Evolutionary conservation across 1,140 invertebrate species (phyloP).

Genomic region (Drosophila teissieri): DNA sequence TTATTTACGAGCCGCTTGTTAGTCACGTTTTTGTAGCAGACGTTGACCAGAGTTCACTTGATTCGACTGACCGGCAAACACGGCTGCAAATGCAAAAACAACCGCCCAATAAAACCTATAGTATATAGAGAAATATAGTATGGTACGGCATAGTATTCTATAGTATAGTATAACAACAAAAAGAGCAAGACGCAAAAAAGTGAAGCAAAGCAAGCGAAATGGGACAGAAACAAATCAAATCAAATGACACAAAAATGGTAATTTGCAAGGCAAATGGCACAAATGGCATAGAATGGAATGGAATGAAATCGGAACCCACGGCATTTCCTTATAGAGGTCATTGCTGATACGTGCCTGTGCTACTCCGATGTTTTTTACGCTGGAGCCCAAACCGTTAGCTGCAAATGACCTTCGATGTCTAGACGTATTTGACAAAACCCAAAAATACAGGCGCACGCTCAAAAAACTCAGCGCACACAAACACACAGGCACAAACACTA

Average conservation of each 20-base stretch:
- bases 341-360: conserved; percentile 7
- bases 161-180: conserved; percentile 4
- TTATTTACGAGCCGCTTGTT: conserved; percentile 56
- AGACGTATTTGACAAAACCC: conserved; percentile 78
- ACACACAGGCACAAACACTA: conserved; percentile 1
- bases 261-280: conserved; percentile 64
- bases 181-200: not conserved
- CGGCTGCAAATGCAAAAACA: conserved; percentile 5
- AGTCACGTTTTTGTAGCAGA: conserved; percentile 62
- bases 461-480: conserved; percentile 30
- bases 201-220: conserved; percentile 11
- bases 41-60: conserved; percentile 33
- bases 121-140: conserved; percentile 4
- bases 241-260: conserved; percentile 48
- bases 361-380: conserved; percentile 1
- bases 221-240: conserved; percentile 50
- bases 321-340: conserved; percentile 56
- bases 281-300: not conserved
- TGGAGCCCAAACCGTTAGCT: conserved; percentile 45
- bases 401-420: conserved; percentile 76
- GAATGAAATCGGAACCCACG: conserved; percentile 33
- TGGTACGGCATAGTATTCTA: not conserved
- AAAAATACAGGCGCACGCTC: conserved; percentile 45
- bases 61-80: conserved; percentile 23
- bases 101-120: conserved; percentile 8